Evolutionary conservation across 2,888 invertebrate genomes (phyloP).

Genomic region (Hyalella azteca): DNA sequence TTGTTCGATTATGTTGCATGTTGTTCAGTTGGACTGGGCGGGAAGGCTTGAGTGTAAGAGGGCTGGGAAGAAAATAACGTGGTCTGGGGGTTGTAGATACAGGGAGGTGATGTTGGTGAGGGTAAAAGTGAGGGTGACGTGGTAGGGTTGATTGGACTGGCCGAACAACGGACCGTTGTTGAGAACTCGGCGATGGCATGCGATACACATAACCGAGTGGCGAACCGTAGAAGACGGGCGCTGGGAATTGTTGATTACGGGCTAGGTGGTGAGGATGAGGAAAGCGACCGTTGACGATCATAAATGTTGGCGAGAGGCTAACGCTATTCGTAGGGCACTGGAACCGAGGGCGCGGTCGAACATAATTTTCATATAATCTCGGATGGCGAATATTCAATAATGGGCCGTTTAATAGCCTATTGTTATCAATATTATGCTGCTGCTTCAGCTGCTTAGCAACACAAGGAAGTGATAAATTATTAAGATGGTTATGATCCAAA

Average conservation of each 20-base stretch:
- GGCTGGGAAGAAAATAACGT: slow-evolving; percentile 41
- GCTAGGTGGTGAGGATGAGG: background rate
- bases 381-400: background rate
- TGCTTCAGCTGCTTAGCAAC: background rate
- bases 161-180: slow-evolving; percentile 11
- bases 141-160: background rate
- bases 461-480: background rate
- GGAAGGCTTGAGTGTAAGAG: slow-evolving; percentile 42
- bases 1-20: slow-evolving; percentile 27
- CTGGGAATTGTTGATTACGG: slow-evolving; percentile 6
- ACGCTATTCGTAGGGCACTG: background rate
- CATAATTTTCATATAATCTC: background rate
- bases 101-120: slow-evolving; percentile 19
- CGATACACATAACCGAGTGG: background rate
- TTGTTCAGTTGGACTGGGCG: slow-evolving; percentile 35
- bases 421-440: no score
- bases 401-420: background rate
- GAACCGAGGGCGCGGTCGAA: background rate
- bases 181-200: background rate
- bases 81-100: background rate
- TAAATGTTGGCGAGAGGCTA: background rate
- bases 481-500: background rate
- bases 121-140: slow-evolving; percentile 25
- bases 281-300: background rate
- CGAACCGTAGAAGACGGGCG: background rate